Percentiles rank a stretch among this genome's conserved stretches.
Evolutionary conservation across 2,888 invertebrate species (phyloP).

Genomic region (Eupithecia subumbrata): DNA sequence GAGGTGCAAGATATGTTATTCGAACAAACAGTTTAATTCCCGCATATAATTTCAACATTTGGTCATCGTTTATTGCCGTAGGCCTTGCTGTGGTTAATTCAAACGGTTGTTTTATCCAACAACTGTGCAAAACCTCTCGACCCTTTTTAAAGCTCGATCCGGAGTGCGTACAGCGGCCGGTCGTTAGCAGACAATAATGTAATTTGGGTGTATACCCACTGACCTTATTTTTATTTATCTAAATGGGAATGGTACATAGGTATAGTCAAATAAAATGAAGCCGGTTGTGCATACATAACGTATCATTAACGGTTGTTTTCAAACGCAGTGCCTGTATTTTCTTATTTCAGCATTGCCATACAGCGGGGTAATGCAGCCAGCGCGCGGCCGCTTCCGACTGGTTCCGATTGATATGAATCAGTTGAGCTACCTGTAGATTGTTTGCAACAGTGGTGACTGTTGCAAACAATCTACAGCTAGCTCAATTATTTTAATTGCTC

Average conservation of each 20-base stretch:
- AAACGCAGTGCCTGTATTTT: background rate
- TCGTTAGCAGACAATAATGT: slow-evolving; percentile 84
- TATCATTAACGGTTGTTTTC: background rate
- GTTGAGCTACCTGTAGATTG: no score
- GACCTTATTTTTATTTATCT: slow-evolving; percentile 13
- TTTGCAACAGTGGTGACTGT: no score
- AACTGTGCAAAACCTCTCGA: slow-evolving; percentile 66
- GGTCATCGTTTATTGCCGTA: slow-evolving; percentile 28
- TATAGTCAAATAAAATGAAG: background rate
- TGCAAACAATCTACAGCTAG: no score
- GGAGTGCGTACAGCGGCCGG: slow-evolving; percentile 73
- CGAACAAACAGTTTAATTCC: slow-evolving; percentile 13
- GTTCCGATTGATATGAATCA: no score
- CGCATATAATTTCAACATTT: slow-evolving; percentile 20
- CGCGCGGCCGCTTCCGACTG: no score
- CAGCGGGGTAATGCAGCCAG: no score
- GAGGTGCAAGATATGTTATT: background rate
- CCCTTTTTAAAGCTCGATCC: slow-evolving; percentile 83
- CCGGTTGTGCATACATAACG: background rate
- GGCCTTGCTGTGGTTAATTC: slow-evolving; percentile 28
- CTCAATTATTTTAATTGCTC: no score
- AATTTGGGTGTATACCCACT: slow-evolving; percentile 53
- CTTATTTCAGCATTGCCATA: no score
- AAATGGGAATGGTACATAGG: slow-evolving; percentile 5
- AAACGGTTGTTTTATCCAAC: slow-evolving; percentile 34